A percentile compares a stretch with the other conserved stretches of the same genome.
These are phyloP conservation scores for Diplazon laetatorius DNA, from an alignment of 2,888 invertebrate species.

Conservation along the genomic window DNA sequence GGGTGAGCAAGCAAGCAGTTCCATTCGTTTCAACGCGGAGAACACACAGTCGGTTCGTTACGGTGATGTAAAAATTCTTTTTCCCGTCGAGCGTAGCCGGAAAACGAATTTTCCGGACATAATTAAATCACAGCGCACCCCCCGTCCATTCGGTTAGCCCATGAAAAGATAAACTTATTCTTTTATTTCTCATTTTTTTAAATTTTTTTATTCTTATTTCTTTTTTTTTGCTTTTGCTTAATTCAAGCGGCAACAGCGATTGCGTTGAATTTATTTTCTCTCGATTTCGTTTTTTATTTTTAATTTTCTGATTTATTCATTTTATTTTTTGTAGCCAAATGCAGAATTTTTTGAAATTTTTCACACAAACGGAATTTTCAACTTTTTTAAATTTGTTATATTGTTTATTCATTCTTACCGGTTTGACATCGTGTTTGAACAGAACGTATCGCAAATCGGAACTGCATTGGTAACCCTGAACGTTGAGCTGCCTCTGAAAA, in stretches of 20 bases:
- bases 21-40: constrained; percentile 1
- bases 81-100: constrained; percentile 17
- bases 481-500: constrained; percentile 92
- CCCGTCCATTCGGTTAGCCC: constrained; percentile 47
- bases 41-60: background rate
- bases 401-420: constrained; percentile 88
- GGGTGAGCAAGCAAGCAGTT: constrained; percentile 35
- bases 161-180: constrained; percentile 42
- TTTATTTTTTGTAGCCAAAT: constrained; percentile 22
- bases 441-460: constrained; percentile 93
- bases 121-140: constrained; percentile 56
- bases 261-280: background rate
- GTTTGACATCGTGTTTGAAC: constrained; percentile 94
- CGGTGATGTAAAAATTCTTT: constrained; percentile 36
- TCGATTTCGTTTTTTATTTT: background rate
- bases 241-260: background rate
- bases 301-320: too few relatives aligned
- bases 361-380: too few relatives aligned
- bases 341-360: constrained; percentile 2
- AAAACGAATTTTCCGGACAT: constrained; percentile 35
- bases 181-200: constrained; percentile 12
- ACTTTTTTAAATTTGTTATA: too few relatives aligned
- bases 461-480: constrained; percentile 93
- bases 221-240: background rate
- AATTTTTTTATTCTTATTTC: background rate